These are phyloP conservation scores for Pseudachorutes palmiensis DNA, from an alignment of 1,140 invertebrate genomes.

Conservation along the genomic window DNA sequence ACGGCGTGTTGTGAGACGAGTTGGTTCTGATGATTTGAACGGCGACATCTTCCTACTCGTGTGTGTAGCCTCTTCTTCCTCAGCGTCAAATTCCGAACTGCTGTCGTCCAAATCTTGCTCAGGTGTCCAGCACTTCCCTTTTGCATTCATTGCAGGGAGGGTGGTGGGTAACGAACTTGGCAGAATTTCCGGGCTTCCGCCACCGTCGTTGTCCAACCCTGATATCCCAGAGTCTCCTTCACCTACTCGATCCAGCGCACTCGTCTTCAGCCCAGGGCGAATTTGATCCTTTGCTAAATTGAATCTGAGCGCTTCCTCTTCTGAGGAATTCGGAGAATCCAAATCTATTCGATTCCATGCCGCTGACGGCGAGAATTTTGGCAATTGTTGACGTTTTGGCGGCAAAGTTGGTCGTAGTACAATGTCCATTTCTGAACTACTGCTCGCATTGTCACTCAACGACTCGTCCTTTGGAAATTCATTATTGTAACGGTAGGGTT, in stretches of 20 bases:
- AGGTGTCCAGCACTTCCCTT: conserved; percentile 59
- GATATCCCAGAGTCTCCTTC: conserved; percentile 74
- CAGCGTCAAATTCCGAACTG: conserved; percentile 59
- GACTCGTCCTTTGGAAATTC: background rate
- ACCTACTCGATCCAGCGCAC: conserved; percentile 56
- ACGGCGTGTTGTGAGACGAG: conserved; percentile 54
- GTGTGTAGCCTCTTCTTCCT: conserved; percentile 36
- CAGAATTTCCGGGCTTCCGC: conserved; percentile 44
- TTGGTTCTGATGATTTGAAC: conserved; percentile 30
- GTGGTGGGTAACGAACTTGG: conserved; percentile 15
- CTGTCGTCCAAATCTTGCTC: conserved; percentile 65
- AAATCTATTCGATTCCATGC: conserved; percentile 69
- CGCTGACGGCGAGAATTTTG: conserved; percentile 68
- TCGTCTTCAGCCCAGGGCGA: conserved; percentile 12
- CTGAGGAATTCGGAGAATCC: conserved; percentile 38
- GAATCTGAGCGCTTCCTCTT: conserved; percentile 1
- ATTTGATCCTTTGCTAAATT: background rate
- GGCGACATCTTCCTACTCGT: too few species aligned
- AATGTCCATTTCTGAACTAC: conserved; percentile 47
- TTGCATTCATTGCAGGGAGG: background rate
- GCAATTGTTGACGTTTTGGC: conserved; percentile 62
- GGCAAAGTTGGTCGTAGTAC: conserved; percentile 66
- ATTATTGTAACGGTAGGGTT: background rate
- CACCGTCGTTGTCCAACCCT: conserved; percentile 50
- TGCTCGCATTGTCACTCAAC: conserved; percentile 9